Evolutionary conservation across 1,140 invertebrate genomes (phyloP).

Genomic region (Calephelis nemesis): DNA sequence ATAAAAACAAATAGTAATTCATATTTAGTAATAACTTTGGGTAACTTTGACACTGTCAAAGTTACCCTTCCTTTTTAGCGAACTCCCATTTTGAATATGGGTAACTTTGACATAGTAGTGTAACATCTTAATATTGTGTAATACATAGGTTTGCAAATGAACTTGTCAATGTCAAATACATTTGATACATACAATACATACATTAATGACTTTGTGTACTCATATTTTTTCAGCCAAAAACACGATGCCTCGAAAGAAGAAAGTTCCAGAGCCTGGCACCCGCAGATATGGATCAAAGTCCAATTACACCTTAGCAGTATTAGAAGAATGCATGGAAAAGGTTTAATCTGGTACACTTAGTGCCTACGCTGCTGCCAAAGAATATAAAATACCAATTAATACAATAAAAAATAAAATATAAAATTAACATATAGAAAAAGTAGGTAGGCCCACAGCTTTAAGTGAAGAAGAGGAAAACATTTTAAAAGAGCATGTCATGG

Average conservation of each 20-base stretch:
- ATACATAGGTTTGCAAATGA: neutral
- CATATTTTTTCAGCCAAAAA: neutral
- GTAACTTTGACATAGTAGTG: neutral
- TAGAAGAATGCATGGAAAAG: constrained; percentile 16
- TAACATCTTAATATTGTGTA: neutral
- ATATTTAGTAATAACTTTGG: neutral
- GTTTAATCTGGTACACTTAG: constrained; percentile 10
- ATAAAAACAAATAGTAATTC: neutral
- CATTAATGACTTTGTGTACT: neutral
- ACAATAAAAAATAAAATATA: constrained; percentile 11
- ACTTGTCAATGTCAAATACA: neutral
- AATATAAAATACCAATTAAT: constrained; percentile 11
- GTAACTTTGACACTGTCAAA: neutral
- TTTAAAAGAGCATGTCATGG: constrained; percentile 3
- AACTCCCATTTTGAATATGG: neutral
- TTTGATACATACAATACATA: neutral
- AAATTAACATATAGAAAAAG: constrained; percentile 15
- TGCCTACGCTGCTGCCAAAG: constrained; percentile 6
- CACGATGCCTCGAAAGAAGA: constrained; percentile 14
- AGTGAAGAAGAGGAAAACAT: constrained; percentile 1
- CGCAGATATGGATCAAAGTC: constrained; percentile 15
- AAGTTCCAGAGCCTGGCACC: constrained; percentile 18
- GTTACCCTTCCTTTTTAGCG: neutral
- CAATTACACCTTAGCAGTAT: constrained; percentile 1
- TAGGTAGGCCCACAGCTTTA: constrained; percentile 19